Evolutionary conservation across 2,797 vertebrate species (phyloP).

Genomic region (Cossypha niveicapilla): DNA sequence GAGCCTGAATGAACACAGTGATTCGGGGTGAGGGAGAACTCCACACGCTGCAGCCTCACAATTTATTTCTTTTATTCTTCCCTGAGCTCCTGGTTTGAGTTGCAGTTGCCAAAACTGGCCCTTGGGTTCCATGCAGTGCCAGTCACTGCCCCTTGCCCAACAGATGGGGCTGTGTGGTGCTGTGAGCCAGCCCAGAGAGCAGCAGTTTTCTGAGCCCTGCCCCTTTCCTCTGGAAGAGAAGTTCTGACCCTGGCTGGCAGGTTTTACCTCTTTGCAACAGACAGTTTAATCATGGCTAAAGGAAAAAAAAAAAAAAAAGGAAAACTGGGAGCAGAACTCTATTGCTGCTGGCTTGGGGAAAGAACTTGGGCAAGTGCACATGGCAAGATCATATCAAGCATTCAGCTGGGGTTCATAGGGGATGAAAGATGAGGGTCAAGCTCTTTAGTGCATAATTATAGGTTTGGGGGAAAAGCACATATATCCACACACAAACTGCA

Average conservation of each 20-base stretch:
- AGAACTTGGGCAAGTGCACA: fast-evolving
- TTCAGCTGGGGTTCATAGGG: fast-evolving
- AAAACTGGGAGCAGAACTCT: not conserved
- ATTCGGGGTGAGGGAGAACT: fast-evolving
- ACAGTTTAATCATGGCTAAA: not conserved
- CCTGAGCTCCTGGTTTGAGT: not conserved
- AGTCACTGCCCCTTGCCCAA: no score
- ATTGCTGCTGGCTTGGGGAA: not conserved
- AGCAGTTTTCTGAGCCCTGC: not conserved
- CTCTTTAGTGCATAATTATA: not conserved
- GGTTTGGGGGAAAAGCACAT: not conserved
- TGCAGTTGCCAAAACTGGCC: not conserved
- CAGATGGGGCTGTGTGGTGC: not conserved
- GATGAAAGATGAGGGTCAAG: not conserved
- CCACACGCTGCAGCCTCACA: not conserved
- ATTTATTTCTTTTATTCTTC: not conserved
- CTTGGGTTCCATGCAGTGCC: no score
- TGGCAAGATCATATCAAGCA: not conserved
- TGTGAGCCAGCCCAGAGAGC: fast-evolving
- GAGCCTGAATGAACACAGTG: not conserved
- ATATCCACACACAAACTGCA: not conserved
- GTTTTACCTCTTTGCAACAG: not conserved
- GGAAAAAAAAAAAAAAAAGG: not conserved
- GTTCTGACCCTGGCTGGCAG: not conserved
- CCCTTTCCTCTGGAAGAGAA: not conserved